Conservation (phyloP, 1,140 invertebrate species). For the Pogonomyrmex californicus region DNA sequence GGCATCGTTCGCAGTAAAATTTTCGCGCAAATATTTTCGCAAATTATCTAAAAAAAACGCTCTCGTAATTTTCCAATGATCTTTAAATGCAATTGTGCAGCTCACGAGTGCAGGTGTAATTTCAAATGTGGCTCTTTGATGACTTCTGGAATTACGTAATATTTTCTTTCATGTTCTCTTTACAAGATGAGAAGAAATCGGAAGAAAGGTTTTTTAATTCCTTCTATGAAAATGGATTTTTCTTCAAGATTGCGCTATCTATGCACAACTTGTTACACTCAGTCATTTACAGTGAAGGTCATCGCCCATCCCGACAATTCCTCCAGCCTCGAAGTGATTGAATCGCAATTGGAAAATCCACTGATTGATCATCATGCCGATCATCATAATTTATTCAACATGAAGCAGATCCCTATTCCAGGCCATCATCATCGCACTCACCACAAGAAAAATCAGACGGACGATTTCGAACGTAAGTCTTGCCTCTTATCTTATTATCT, state of each 20-base stretch:
- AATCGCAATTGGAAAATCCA: conserved; percentile 87
- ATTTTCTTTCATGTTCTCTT: conserved; percentile 3
- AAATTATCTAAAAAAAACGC: neutral
- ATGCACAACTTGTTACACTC: conserved; percentile 66
- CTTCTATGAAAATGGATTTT: conserved; percentile 29
- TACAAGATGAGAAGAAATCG: neutral
- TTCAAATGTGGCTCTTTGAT: neutral
- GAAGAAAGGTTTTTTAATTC: neutral
- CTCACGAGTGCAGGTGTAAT: neutral
- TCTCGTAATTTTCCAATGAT: conserved; percentile 23
- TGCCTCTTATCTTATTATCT: neutral
- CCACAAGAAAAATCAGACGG: conserved; percentile 83
- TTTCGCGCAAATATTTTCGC: conserved; percentile 44
- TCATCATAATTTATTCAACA: conserved; percentile 82
- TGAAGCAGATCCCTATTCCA: conserved; percentile 82
- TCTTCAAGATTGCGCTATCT: conserved; percentile 24
- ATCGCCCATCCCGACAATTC: conserved; percentile 86
- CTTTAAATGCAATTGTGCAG: neutral
- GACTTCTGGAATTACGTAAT: neutral
- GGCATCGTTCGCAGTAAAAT: conserved; percentile 6
- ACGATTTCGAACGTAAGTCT: conserved; percentile 82
- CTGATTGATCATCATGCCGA: conserved; percentile 82
- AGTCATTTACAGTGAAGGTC: conserved; percentile 84
- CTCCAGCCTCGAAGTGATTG: conserved; percentile 85
- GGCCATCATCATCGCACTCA: conserved; percentile 81